These are phyloP conservation scores for Tolmerus cingulatus DNA, from an alignment of 2,888 invertebrate species.

Conservation along the genomic window DNA sequence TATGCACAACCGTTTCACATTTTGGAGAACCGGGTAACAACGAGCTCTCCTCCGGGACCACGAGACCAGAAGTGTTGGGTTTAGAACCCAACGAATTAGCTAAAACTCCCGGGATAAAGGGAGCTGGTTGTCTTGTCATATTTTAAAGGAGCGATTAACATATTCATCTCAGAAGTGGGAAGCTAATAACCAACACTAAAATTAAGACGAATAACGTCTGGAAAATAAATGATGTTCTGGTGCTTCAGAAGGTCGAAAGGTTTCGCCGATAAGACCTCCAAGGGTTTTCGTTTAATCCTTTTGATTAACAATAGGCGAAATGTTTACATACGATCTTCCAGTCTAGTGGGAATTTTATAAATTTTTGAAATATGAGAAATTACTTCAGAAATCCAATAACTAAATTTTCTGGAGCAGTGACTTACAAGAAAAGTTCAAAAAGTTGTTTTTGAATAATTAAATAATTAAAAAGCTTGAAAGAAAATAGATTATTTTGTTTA, in stretches of 20 bases:
- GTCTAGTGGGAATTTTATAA: not conserved
- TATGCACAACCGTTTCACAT: conserved; percentile 31
- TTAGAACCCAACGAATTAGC: not conserved
- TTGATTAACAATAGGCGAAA: not conserved
- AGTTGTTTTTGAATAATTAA: too few relatives aligned
- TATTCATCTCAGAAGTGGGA: not conserved
- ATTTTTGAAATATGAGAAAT: not conserved
- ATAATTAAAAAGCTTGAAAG: not conserved
- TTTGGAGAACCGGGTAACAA: conserved; percentile 12
- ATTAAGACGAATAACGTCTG: not conserved
- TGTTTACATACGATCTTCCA: not conserved
- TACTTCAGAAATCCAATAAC: not conserved
- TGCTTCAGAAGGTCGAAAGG: not conserved
- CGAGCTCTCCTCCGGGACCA: not conserved
- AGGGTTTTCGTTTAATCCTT: not conserved
- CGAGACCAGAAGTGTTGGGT: not conserved
- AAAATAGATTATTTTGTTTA: not conserved
- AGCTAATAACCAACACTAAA: not conserved
- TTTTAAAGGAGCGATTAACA: not conserved
- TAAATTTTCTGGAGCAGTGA: not conserved
- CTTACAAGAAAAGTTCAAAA: not conserved
- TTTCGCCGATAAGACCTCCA: not conserved
- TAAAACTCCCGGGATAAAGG: not conserved
- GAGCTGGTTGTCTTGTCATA: not conserved
- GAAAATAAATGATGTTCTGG: not conserved